phyloP scores from a whole-genome alignment of 2,113 vertebrate species.

The Thomomys bottae region DNA sequence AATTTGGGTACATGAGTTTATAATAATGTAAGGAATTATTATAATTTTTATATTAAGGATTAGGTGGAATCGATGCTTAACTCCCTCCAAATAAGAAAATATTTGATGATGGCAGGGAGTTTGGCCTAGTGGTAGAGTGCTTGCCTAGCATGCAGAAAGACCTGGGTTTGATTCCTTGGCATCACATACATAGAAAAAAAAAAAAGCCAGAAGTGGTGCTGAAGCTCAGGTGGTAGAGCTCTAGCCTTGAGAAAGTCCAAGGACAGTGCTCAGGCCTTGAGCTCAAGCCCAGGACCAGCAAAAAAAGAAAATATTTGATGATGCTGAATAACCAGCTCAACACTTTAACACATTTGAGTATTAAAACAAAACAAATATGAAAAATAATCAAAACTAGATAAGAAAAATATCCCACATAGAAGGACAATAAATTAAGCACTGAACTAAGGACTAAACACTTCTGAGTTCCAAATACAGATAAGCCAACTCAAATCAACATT shows the following conservation, averaged over 20 bases:
- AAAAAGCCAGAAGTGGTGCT: too few species aligned
- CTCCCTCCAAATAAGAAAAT: background rate
- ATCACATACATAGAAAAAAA: too few species aligned
- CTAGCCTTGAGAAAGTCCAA: too few species aligned
- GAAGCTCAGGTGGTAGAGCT: too few species aligned
- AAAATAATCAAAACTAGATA: background rate
- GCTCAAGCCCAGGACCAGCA: too few species aligned
- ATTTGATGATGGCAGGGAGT: background rate
- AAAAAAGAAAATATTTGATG: background rate
- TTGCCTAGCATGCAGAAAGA: too few species aligned
- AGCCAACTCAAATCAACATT: constrained; percentile 15
- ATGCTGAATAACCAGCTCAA: constrained; percentile 31
- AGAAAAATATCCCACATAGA: background rate
- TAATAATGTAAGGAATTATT: constrained; percentile 26
- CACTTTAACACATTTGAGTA: constrained; percentile 34
- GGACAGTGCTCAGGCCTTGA: too few species aligned
- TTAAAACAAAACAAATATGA: constrained; percentile 30
- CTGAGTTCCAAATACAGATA: constrained; percentile 55
- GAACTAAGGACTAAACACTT: constrained; percentile 42
- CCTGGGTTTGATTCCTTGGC: too few species aligned
- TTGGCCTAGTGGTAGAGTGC: too few species aligned
- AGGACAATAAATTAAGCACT: constrained; percentile 9
- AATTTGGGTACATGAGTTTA: background rate
- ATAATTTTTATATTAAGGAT: constrained; percentile 34
- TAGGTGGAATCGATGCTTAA: constrained; percentile 24